These are phyloP conservation scores for Ceratina japonica DNA, from an alignment of 1,140 invertebrate genomes.

Conservation along the genomic window DNA sequence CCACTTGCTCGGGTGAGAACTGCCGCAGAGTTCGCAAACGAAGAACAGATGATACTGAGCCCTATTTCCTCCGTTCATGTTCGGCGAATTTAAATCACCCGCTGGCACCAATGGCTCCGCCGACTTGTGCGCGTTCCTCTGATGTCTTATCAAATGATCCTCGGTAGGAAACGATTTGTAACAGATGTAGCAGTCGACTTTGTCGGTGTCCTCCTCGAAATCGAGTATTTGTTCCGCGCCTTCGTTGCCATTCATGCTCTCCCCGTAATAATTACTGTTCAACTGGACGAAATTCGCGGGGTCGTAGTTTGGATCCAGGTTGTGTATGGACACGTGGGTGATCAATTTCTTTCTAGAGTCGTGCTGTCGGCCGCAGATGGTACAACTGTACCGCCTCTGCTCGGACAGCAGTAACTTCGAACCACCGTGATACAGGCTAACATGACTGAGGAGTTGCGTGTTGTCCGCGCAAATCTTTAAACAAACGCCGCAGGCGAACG, in stretches of 20 bases:
- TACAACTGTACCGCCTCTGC: conserved; percentile 77
- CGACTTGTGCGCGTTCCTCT: conserved; percentile 77
- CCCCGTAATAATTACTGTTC: conserved; percentile 77
- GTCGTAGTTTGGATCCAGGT: conserved; percentile 78
- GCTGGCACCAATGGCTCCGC: conserved; percentile 64
- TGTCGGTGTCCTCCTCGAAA: conserved; percentile 75
- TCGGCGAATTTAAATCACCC: conserved; percentile 58
- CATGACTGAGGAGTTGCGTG: conserved; percentile 78
- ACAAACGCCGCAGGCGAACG: conserved; percentile 82
- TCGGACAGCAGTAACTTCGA: conserved; percentile 74
- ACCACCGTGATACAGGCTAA: conserved; percentile 78
- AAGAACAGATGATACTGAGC: conserved; percentile 79
- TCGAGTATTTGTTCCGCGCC: conserved; percentile 65
- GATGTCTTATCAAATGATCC: conserved; percentile 79
- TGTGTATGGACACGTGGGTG: conserved; percentile 81
- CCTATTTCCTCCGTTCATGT: conserved; percentile 71
- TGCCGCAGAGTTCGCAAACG: conserved; percentile 80
- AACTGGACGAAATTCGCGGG: conserved; percentile 79
- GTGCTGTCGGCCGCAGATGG: conserved; percentile 82
- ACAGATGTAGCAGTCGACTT: conserved; percentile 78
- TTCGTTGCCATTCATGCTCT: conserved; percentile 70
- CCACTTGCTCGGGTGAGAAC: conserved; percentile 79
- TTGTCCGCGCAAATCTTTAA: conserved; percentile 80
- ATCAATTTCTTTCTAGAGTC: conserved; percentile 81
- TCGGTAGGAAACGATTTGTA: conserved; percentile 79